phyloP scores from a whole-genome alignment of 2,113 vertebrate genomes.

The Gopherus evgoodei region DNA sequence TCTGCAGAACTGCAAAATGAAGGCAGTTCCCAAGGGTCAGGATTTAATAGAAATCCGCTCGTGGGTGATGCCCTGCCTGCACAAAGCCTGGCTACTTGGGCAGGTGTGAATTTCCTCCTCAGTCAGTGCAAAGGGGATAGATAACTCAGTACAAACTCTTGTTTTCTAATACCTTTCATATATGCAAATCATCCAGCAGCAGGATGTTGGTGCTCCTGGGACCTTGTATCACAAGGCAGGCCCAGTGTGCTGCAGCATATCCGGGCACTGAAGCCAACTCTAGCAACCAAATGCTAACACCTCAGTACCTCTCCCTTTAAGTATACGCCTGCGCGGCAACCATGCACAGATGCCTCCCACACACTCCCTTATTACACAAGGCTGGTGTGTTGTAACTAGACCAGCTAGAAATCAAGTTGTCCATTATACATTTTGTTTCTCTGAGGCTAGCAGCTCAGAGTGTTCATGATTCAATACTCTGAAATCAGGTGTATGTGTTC shows the following conservation, averaged over 20 bases:
- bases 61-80: background rate
- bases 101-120: background rate
- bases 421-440: background rate
- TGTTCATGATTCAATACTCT: background rate
- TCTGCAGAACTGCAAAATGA: no score
- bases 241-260: background rate
- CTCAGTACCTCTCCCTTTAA: background rate
- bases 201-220: background rate
- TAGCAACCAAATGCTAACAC: background rate
- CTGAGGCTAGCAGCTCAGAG: background rate
- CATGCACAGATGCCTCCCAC: background rate
- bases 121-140: background rate
- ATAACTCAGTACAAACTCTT: background rate
- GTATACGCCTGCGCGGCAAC: background rate
- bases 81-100: background rate
- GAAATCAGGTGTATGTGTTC: no score
- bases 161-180: background rate
- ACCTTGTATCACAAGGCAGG: background rate
- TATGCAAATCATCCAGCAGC: fast-evolving
- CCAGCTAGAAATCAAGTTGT: background rate
- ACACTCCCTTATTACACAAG: fast-evolving
- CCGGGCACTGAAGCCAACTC: background rate
- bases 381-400: background rate
- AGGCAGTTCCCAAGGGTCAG: no score
- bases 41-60: no score